Evolutionary conservation across 2,888 invertebrate genomes (phyloP), one percentile per base, ranked within the genome.

Genomic region (Eupsilia transversa): DNA sequence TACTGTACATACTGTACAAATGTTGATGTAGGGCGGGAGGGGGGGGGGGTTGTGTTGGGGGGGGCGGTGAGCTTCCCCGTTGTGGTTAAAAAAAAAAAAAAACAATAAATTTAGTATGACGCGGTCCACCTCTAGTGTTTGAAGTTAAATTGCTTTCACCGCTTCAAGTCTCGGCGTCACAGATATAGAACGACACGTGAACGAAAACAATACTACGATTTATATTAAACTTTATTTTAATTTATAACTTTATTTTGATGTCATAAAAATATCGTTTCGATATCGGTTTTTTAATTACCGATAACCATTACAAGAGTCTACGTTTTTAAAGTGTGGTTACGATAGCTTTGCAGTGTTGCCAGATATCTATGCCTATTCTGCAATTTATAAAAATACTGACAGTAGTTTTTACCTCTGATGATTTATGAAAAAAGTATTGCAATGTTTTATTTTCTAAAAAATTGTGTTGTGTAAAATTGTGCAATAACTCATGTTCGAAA

Each of bases 91-190:
- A n/a, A n/a, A n/a, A n/a, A n/a, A n/a, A n/a, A n/a, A n/a, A n/a
- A n/a, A n/a, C 83, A 86, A 70, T 80, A 79, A 80, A 77, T 78
- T 84, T 77, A 74, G 81, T 71, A 78, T 68, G 64, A 54, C 65
- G 54, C 43, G 73, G 80, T 83, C 86, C 85, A 86, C 88, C 88
- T 84, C 91, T 88, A 92, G 93, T 93, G 93, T 93, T 92, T 90
- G 88, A 94, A 93, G 91, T 93, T 94, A 92, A 93, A 94, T 93
- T 94, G 91, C 91, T 92, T 91, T 87, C 71, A n/a, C 49, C 69
- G 73, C 75, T 74, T 69, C 30, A 64, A 68, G 61, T 73, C n/a
- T 60, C 20, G 6, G 10, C 72, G 57, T 72, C 67, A 59, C 41
- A 57, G 46, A 57, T 17, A 35, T 49, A 61, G 46, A 46, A 57